These are phyloP conservation scores for Drosophila longiperda DNA, from an alignment of 2,888 invertebrate species.

Conservation along the genomic window DNA sequence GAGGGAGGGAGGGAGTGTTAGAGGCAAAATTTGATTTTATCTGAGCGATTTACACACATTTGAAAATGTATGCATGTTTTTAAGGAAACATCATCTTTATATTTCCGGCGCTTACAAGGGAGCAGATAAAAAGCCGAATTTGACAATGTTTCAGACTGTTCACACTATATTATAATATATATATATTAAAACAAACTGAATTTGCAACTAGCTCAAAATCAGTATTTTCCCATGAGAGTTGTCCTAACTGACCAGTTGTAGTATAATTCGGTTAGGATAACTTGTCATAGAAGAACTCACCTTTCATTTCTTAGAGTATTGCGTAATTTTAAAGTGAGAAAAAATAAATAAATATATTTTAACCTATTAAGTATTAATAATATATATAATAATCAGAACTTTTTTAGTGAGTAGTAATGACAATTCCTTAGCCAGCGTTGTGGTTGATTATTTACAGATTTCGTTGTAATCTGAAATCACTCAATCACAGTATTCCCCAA, in stretches of 20 bases:
- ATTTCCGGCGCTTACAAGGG: not conserved
- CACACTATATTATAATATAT: no score
- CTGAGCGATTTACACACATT: not conserved
- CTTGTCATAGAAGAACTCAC: not conserved
- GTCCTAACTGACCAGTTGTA: not conserved
- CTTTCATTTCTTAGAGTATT: not conserved
- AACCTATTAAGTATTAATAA: not conserved
- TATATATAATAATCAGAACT: not conserved
- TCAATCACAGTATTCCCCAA: conserved; percentile 25
- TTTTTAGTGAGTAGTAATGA: not conserved
- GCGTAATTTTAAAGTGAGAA: not conserved
- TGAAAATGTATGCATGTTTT: not conserved
- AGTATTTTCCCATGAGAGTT: not conserved
- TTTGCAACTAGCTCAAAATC: no score
- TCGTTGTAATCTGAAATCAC: not conserved
- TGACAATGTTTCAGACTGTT: not conserved
- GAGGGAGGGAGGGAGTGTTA: not conserved
- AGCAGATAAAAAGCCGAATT: not conserved
- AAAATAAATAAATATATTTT: not conserved
- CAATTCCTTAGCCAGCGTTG: not conserved
- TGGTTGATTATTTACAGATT: not conserved
- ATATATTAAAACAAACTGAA: no score
- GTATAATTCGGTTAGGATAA: not conserved
- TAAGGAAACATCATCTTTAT: not conserved
- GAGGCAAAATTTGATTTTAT: not conserved